A percentile compares a stretch with the other conserved stretches of the same genome.
These are phyloP conservation scores for Falco concolor DNA, from an alignment of 2,797 vertebrate genomes.

Conservation along the genomic window DNA sequence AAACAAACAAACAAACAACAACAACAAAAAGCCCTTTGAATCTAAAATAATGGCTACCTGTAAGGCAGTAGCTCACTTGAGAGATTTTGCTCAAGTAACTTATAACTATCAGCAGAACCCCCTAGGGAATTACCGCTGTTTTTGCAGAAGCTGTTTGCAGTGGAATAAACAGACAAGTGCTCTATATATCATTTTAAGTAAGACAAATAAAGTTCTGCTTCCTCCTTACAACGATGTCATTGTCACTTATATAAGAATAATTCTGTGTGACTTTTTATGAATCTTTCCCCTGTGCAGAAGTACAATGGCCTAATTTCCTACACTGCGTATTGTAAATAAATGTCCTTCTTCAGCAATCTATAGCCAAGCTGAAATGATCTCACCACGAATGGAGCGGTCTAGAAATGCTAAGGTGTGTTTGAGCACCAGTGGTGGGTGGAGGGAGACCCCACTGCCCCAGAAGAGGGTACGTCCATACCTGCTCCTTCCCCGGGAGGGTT, in stretches of 20 bases:
- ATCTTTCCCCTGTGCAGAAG: slow-evolving; percentile 82
- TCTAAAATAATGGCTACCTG: slow-evolving; percentile 82
- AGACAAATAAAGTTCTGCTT: slow-evolving; percentile 85
- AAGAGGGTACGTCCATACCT: neutral
- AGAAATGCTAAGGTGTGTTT: neutral
- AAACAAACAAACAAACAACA: slow-evolving; percentile 65
- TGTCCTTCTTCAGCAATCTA: slow-evolving; percentile 68
- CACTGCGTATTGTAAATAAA: slow-evolving; percentile 77
- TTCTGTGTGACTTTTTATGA: slow-evolving; percentile 83
- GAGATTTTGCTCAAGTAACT: slow-evolving; percentile 82
- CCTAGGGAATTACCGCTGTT: slow-evolving; percentile 73
- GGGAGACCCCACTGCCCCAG: neutral
- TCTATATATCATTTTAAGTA: slow-evolving; percentile 86
- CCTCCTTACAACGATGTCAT: slow-evolving; percentile 83
- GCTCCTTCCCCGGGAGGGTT: neutral
- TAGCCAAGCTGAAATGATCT: slow-evolving; percentile 54
- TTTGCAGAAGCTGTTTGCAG: slow-evolving; percentile 83
- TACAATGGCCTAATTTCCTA: slow-evolving; percentile 83
- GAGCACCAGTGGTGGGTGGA: neutral
- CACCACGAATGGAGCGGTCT: neutral
- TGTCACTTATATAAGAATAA: slow-evolving; percentile 85
- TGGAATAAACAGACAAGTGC: slow-evolving; percentile 84
- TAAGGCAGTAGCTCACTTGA: slow-evolving; percentile 80
- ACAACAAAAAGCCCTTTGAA: slow-evolving; percentile 77
- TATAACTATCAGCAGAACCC: slow-evolving; percentile 80